A percentile compares a stretch with the other conserved stretches of the same genome.
phyloP scores from a whole-genome alignment of 2,113 vertebrate genomes.

The Galemys pyrenaicus region DNA sequence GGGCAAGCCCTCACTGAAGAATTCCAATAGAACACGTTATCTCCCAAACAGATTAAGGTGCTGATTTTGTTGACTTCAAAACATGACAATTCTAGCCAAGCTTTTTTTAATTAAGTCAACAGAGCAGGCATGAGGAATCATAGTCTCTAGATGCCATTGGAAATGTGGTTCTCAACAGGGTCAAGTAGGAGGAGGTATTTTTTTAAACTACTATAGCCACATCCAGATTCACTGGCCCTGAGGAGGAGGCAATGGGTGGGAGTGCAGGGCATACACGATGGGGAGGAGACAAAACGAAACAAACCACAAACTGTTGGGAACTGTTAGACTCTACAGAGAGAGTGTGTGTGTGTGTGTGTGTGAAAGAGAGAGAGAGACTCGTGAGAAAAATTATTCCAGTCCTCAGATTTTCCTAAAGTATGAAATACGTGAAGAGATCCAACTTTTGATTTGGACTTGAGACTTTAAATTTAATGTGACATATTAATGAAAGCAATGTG shows the following conservation, averaged over 20 bases:
- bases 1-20: not conserved
- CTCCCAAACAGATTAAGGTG: not conserved
- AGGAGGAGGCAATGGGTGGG: not conserved
- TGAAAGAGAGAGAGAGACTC: not conserved
- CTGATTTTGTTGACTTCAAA: slow-evolving; percentile 41
- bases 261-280: not conserved
- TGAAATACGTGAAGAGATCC: slow-evolving; percentile 72
- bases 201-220: not conserved
- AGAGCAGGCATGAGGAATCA: not conserved
- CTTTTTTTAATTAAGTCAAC: slow-evolving; percentile 6
- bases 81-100: not conserved
- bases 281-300: not conserved
- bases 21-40: not conserved
- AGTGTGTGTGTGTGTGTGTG: not conserved
- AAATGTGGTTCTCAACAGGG: not conserved
- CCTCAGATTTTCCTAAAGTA: slow-evolving; percentile 70
- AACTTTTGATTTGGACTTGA: slow-evolving; percentile 76
- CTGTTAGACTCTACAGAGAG: not conserved
- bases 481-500: slow-evolving; percentile 80
- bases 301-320: not conserved
- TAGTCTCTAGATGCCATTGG: not conserved
- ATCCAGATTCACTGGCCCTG: not conserved
- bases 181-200: not conserved
- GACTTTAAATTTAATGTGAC: slow-evolving; percentile 79
- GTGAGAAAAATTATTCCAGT: slow-evolving; percentile 70